Base-by-base conservation (phyloP, 2,888 invertebrate species). In the Calameuta pallipes region DNA sequence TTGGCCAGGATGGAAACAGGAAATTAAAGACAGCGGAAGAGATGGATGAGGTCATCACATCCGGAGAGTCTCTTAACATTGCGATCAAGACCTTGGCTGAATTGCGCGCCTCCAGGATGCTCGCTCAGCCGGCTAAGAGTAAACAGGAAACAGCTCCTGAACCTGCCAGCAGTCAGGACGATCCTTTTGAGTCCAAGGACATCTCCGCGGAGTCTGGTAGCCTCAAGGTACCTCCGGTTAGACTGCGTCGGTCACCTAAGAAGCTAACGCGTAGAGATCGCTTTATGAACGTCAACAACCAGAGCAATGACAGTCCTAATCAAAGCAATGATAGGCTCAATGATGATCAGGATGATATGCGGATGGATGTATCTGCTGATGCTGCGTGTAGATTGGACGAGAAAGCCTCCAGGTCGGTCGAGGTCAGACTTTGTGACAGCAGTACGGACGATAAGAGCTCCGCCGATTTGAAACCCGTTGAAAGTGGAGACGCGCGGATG, bases 51-150 rank as follows among this genome's bases (percentile, higher is more conserved):
- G 11, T 77, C 37, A 33, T 71, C 74, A 33, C 75, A 30, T 37
- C 73, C 2, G 74, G 69, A 3, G 82, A 82, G 1, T 83, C 83
- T 31, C 35, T 85, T 30, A 85, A 85, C 68, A 79, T 84, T 73
- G 85, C 85, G 0, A 90, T 92, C 13, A 92, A 92, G 83, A 92
- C 92, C 0, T 82, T 93, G 71, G 91, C 89, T 0, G 92, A 92
- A 83, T 90, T 93, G 13, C 87, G 91, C n/a, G 91, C 91, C 1
- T 71, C 76, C 23, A 75, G 77, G 56, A 80, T 71, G 23, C 11
- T 13, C 34, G 80, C 75, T 68, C 75, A 73, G 12, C 23, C 69
- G 73, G 37, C n/a, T 56, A 77, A 2, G 31, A 34, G 68, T 69
- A 30, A 0, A 34, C 74, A 74, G 79, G 68, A 69, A 81, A 76